Evolutionary conservation across 2,113 vertebrate genomes (phyloP).

Genomic region (Mesembrinibis cayennensis): DNA sequence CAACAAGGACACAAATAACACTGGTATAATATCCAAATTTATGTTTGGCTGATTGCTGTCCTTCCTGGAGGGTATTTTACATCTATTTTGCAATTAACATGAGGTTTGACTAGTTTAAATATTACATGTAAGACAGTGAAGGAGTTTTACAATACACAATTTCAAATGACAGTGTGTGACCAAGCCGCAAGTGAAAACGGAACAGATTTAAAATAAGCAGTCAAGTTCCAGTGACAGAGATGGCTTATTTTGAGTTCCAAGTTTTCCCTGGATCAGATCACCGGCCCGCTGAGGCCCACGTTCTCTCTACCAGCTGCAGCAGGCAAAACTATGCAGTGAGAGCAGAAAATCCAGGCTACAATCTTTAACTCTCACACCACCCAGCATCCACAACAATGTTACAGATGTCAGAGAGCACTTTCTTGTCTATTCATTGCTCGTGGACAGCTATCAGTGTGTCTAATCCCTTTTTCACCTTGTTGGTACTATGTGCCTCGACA

Average conservation of each 20-base stretch:
- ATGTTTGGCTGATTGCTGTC: neutral
- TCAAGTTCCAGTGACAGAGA: neutral
- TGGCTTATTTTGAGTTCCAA: neutral
- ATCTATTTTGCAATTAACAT: neutral
- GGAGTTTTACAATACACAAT: neutral
- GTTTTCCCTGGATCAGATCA: neutral
- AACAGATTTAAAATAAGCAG: neutral
- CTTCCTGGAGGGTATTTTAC: neutral
- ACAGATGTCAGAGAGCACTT: neutral
- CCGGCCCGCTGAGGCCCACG: fast-evolving
- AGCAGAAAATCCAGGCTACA: neutral
- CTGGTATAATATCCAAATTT: neutral
- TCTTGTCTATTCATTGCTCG: neutral
- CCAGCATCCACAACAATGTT: neutral
- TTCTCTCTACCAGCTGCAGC: neutral
- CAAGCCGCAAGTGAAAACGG: neutral
- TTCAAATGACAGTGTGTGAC: neutral
- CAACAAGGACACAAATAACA: neutral
- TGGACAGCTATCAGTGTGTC: neutral
- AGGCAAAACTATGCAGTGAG: neutral
- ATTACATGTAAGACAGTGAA: neutral
- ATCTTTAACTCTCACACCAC: neutral
- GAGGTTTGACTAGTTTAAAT: neutral
- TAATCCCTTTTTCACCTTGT: neutral
- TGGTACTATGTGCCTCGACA: neutral